Evolutionary conservation across 2,888 invertebrate species (phyloP).

Genomic region (Ormyrus thymus): DNA sequence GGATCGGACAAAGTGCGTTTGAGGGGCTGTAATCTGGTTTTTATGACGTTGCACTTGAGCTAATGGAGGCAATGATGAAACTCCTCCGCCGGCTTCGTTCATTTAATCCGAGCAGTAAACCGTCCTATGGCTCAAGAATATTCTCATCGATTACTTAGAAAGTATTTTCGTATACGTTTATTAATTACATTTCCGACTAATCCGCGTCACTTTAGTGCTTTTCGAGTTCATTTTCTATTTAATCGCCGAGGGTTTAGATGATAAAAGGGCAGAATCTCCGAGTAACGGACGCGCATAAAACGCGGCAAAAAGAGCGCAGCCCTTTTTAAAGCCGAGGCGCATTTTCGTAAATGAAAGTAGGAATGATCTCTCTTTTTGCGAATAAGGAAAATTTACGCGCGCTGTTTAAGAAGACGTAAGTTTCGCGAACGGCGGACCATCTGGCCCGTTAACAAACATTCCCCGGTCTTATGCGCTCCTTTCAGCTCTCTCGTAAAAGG

Average conservation of each 20-base stretch:
- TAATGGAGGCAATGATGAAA: slow-evolving; percentile 37
- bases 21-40: slow-evolving; percentile 22
- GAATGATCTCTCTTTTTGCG: too few relatives aligned
- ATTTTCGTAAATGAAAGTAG: background rate
- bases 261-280: too few relatives aligned
- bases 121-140: background rate
- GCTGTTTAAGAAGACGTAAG: background rate
- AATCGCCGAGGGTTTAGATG: too few relatives aligned
- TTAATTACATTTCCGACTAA: too few relatives aligned
- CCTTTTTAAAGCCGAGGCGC: too few relatives aligned
- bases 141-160: background rate
- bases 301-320: too few relatives aligned
- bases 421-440: background rate
- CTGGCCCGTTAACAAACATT: background rate
- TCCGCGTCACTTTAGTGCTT: too few relatives aligned
- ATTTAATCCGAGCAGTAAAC: too few relatives aligned
- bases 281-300: too few relatives aligned
- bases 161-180: too few relatives aligned
- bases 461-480: too few relatives aligned
- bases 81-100: background rate
- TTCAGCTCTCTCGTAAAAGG: background rate
- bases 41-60: slow-evolving; percentile 37
- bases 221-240: too few relatives aligned
- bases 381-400: background rate
- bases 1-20: background rate